Percentiles rank a stretch among this genome's conserved stretches.
phyloP scores from a whole-genome alignment of 2,797 vertebrate species.

The Syndactyla subalaris region DNA sequence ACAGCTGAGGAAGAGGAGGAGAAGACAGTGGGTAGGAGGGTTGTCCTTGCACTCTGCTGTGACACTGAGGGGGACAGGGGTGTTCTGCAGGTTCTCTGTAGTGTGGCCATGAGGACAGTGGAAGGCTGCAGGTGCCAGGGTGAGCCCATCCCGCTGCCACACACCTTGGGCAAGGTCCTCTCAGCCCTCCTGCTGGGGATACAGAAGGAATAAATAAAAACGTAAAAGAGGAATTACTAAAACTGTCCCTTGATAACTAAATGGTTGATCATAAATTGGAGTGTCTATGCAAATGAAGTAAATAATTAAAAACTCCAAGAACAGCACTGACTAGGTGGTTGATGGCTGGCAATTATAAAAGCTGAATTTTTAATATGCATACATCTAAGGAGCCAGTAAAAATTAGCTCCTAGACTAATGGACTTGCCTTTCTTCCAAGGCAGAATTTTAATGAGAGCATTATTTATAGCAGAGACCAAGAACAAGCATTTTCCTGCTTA shows the following conservation, averaged over 20 bases:
- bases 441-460: constrained; percentile 83
- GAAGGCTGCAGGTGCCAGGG: neutral
- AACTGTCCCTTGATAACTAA: constrained; percentile 79
- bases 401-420: constrained; percentile 83
- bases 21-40: neutral
- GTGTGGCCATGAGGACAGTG: fast-evolving
- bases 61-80: fast-evolving
- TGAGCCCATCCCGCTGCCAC: neutral
- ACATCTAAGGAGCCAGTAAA: constrained; percentile 82
- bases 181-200: constrained; percentile 5
- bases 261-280: constrained; percentile 80
- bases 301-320: constrained; percentile 84
- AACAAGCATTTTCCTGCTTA: constrained; percentile 72
- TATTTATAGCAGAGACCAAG: constrained; percentile 79
- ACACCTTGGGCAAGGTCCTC: neutral
- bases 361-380: constrained; percentile 83
- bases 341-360: constrained; percentile 84
- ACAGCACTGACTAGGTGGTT: constrained; percentile 82
- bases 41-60: neutral
- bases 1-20: neutral
- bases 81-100: fast-evolving
- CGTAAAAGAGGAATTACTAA: constrained; percentile 72
- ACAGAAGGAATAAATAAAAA: constrained; percentile 76
- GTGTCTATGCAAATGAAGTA: constrained; percentile 85
- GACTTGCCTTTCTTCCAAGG: constrained; percentile 80